phyloP scores from a whole-genome alignment of 2,888 invertebrate genomes.

The Stenolophus ochropezus region DNA sequence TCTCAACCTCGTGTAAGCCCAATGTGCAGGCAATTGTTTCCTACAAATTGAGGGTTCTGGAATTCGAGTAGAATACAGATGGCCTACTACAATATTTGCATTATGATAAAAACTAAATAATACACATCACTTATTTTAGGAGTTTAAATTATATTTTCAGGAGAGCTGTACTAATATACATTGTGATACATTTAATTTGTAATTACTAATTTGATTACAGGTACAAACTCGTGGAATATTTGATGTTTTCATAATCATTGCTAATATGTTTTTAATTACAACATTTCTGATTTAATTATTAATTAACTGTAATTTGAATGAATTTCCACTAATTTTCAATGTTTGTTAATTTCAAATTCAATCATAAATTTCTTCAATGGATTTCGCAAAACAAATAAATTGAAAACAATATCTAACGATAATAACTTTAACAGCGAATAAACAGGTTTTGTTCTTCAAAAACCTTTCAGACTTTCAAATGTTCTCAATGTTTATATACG shows the following conservation, averaged over 20 bases:
- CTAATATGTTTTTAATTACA: not conserved
- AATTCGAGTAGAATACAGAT: slow-evolving; percentile 28
- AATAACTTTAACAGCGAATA: too few species aligned
- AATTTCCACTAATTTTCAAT: not conserved
- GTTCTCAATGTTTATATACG: too few species aligned
- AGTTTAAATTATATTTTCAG: not conserved
- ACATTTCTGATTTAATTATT: not conserved
- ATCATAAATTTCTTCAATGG: not conserved
- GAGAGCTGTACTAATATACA: not conserved
- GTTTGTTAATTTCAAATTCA: not conserved
- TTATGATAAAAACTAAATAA: not conserved
- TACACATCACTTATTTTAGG: not conserved
- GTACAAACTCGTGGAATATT: not conserved
- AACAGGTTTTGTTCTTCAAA: too few species aligned
- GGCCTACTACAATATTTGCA: slow-evolving; percentile 8
- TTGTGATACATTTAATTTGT: not conserved
- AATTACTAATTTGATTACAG: not conserved
- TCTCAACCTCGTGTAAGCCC: slow-evolving; percentile 30
- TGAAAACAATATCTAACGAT: too few species aligned
- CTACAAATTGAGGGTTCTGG: slow-evolving; percentile 24
- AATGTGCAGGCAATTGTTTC: slow-evolving; percentile 39
- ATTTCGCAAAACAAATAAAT: too few species aligned
- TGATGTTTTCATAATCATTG: not conserved
- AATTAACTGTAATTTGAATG: not conserved
- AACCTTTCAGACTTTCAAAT: too few species aligned